phyloP scores from a whole-genome alignment of 2,888 invertebrate species.

The Anaspis maculata region DNA sequence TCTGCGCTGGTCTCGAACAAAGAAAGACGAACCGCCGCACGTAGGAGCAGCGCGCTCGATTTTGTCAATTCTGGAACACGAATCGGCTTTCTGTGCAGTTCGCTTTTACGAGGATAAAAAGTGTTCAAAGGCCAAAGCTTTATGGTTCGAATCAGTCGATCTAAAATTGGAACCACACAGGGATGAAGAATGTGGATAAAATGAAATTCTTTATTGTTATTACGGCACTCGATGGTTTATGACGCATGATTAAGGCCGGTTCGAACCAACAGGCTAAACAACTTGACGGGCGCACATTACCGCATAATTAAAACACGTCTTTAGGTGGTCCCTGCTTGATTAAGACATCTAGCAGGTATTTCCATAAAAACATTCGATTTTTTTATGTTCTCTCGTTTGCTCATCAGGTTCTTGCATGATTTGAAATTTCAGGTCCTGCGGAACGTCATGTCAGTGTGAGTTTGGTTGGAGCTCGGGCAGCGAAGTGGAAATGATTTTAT shows the following conservation, averaged over 20 bases:
- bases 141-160: conserved; percentile 17
- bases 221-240: conserved; percentile 13
- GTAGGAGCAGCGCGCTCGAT: conserved; percentile 8
- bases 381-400: no score
- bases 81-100: conserved; percentile 17
- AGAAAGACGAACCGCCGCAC: conserved; percentile 4
- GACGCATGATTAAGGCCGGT: conserved; percentile 15
- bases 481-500: no score
- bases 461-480: no score
- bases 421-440: no score
- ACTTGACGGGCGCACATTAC: conserved; percentile 10
- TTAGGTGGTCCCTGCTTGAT: no score
- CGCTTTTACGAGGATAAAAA: conserved; percentile 18
- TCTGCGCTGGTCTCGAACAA: no score
- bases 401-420: no score
- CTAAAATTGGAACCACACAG: conserved; percentile 21
- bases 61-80: conserved; percentile 16
- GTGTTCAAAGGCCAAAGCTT: conserved; percentile 19
- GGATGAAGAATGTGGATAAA: conserved; percentile 20
- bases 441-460: no score
- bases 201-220: conserved; percentile 22
- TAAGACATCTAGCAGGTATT: conserved; percentile 21
- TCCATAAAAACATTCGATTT: no score
- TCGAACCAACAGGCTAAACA: no score
- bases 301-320: no score